These are phyloP conservation scores for Xestia rhomboidea DNA, from an alignment of 2,888 invertebrate genomes.

Conservation along the genomic window DNA sequence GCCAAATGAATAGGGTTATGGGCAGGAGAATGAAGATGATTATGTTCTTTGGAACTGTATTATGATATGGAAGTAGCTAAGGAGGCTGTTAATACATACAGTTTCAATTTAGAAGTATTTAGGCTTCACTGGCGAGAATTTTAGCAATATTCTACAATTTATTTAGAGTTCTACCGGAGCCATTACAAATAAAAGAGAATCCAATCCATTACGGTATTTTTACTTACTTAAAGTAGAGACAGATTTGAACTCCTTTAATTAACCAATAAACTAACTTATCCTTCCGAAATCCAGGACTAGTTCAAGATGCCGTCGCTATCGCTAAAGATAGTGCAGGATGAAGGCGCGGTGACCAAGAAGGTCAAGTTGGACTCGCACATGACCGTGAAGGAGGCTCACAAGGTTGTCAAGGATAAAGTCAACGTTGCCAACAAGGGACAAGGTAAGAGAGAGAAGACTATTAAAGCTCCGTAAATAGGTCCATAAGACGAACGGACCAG, in stretches of 20 bases:
- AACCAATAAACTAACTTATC: not conserved
- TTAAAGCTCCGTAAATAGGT: not conserved
- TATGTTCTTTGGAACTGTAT: not conserved
- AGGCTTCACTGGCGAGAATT: not conserved
- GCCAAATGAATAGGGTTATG: too few species aligned
- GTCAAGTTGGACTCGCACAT: constrained; percentile 98
- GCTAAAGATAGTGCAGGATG: constrained; percentile 95
- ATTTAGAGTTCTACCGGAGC: not conserved
- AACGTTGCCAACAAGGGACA: constrained; percentile 95
- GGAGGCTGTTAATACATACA: not conserved
- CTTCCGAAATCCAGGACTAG: constrained; percentile 29
- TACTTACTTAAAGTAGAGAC: not conserved
- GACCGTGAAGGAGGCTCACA: constrained; percentile 97
- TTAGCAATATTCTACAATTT: not conserved
- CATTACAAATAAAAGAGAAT: not conserved
- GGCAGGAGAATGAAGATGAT: too few species aligned
- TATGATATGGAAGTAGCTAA: not conserved
- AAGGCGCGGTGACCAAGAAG: constrained; percentile 97
- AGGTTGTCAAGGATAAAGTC: constrained; percentile 97
- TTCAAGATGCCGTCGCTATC: constrained; percentile 92
- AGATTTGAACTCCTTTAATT: not conserved
- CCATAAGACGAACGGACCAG: too few species aligned
- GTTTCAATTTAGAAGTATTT: not conserved
- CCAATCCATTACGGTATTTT: not conserved
- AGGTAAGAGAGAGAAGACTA: constrained; percentile 90